Percentiles rank a stretch among this genome's conserved stretches.
Evolutionary conservation across 2,797 vertebrate genomes (phyloP).

Genomic region (Gila robusta): DNA sequence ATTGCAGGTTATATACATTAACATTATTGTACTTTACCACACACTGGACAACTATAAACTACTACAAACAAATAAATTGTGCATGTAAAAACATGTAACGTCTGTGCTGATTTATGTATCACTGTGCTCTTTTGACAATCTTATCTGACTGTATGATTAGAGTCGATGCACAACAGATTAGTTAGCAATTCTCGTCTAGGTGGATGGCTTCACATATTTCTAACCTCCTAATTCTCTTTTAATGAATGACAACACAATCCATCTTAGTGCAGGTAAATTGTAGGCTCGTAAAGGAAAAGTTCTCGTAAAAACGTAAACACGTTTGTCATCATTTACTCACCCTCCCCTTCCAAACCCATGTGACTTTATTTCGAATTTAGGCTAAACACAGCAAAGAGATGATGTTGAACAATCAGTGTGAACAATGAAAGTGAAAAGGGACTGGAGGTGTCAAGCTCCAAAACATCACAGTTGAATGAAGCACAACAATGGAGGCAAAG

Average conservation of each 20-base stretch:
- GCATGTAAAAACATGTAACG: neutral
- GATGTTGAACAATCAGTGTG: neutral
- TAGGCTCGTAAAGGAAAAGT: neutral
- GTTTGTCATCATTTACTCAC: neutral
- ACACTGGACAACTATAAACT: conserved; percentile 60
- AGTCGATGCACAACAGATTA: neutral
- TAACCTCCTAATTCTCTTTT: neutral
- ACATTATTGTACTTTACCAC: conserved; percentile 38
- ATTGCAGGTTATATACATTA: conserved; percentile 66
- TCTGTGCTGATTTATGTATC: neutral
- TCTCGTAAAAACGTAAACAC: neutral
- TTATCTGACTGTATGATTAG: neutral
- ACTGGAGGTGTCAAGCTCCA: neutral
- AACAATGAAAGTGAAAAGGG: neutral
- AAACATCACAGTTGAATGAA: neutral
- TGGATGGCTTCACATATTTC: neutral
- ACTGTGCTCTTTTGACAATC: conserved; percentile 29
- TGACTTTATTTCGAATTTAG: neutral
- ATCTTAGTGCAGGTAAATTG: neutral
- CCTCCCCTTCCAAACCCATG: neutral
- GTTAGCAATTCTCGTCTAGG: neutral
- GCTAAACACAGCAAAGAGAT: neutral
- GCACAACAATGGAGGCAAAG: neutral
- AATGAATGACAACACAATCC: neutral
- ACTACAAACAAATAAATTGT: conserved; percentile 44